Evolutionary conservation across 2,888 invertebrate genomes (phyloP), one percentile per base, ranked within the genome.

Genomic region (Eretmocerus hayati): DNA sequence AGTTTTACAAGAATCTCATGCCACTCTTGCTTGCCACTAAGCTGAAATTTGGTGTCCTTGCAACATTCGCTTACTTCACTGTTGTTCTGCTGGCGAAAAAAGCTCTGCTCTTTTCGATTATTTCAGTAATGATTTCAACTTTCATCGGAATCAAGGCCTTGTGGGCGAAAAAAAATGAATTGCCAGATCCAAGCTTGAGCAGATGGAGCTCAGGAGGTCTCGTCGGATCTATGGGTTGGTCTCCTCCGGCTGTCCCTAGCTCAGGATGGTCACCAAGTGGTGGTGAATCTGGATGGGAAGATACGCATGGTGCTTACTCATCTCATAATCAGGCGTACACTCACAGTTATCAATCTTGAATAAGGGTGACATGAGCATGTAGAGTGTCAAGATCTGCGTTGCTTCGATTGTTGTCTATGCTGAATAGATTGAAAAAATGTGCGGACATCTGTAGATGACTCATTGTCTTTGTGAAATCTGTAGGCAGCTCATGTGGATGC

Each of bases 71-170:
- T 22, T 77, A 79, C 69, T 73, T 81, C 62, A 77, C 74, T 42
- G 75, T 80, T 56, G 75, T 77, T 38, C 66, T 81, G 53, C 66
- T 82, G 58, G 81, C 82, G 56, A 81, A 82, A 72, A 81, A 81
- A 63, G 82, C 81, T 40, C 70, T 81, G 56, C 62, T 81, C 54
- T 75, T 77, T 1, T 78, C 80, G 4, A 62, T 81, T 47, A 69
- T 81, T 54, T 81, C 82, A 2, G 73, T 82, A 58, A 75, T 77
- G 58, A 69, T 82, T 59, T 79, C 80, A 18, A 72, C 75, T 41
- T 78, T 79, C 67, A 60, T 76, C 18, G 42, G 50, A 3, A 30
- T 50, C 5, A 50, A 46, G 16, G 19, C 50, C 2, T 39, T 50
- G 8, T 50, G 50, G 50, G 23, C 42, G 3, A 4, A 3, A 2